Base-by-base conservation (phyloP, 2,888 invertebrate genomes). In the Ennomos erosarius region DNA sequence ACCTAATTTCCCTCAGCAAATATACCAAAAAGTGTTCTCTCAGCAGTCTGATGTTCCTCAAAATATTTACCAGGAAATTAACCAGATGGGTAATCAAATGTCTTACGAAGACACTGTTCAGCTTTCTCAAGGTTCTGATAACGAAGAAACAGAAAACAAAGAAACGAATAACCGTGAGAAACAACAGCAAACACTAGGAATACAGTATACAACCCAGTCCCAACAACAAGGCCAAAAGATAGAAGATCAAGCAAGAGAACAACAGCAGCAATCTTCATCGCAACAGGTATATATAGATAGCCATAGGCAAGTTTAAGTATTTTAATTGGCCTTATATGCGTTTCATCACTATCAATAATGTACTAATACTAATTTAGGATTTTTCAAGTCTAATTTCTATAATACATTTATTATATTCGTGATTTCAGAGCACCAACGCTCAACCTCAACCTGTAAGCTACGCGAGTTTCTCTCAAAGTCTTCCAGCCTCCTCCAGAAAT, bases 361-460 rank as follows among this genome's bases (percentile, higher is more conserved):
- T 6, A 26, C 26, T 26, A 26, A 26, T 3, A 1, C 4, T 4
- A 1, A 26, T 1, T 1, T 26, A 4, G 1, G 4, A 26, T 26
- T 26, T 26, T 26, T 26, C n/a, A n/a, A n/a, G n/a, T n/a, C n/a
- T n/a, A n/a, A n/a, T n/a, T n/a, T n/a, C n/a, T n/a, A n/a, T n/a
- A n/a, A n/a, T n/a, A n/a, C n/a, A n/a, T 6, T 6, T 33, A 43
- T 49, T 50, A 12, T 47, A 57, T 59, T 10, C 61, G 12, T 34
- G 9, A 37, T 84, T 84, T 35, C 82, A 89, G 90, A 75, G 71
- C 13, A 73, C 76, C 54, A 77, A 79, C 48, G 58, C 65, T 8
- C 83, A 84, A 57, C 73, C 76, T 8, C 84, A 74, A 59, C 85
- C 89, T 1, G 69, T 85, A 1, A 90, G 88, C 71, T 90, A 83